These are phyloP conservation scores for Struthidea cinerea DNA, from an alignment of 2,113 vertebrate species.

Conservation along the genomic window DNA sequence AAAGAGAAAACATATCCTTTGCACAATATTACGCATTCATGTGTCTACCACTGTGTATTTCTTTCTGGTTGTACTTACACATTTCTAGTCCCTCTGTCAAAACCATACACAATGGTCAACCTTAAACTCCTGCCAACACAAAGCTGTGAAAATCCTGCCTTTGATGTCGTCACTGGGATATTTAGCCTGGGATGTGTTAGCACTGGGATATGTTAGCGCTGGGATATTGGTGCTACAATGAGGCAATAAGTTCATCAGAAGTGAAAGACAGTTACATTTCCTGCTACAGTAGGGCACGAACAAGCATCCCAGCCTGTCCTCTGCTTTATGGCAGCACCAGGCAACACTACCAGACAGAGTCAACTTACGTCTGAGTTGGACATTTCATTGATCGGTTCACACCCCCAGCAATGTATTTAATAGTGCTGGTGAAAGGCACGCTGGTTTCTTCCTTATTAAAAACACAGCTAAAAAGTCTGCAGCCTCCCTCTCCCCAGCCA, in stretches of 20 bases:
- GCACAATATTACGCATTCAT: background rate
- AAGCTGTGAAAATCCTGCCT: background rate
- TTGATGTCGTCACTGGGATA: background rate
- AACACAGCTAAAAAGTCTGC: background rate
- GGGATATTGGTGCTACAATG: background rate
- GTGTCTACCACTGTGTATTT: background rate
- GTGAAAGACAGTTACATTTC: background rate
- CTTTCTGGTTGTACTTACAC: background rate
- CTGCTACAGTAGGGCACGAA: background rate
- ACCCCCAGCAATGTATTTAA: background rate
- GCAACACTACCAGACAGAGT: background rate
- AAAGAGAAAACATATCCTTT: background rate
- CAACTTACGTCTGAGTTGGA: background rate
- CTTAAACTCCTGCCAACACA: background rate
- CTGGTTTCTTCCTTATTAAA: background rate
- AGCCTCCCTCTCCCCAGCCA: background rate
- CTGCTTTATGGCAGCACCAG: background rate
- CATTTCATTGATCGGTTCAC: accelerated
- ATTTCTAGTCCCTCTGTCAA: background rate
- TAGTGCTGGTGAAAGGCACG: background rate
- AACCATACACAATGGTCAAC: background rate
- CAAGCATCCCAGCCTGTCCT: accelerated
- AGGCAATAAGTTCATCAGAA: background rate
- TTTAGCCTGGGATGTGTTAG: background rate
- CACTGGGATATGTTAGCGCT: background rate